Evolutionary conservation across 2,113 vertebrate genomes (phyloP).

Genomic region (Solea solea): DNA sequence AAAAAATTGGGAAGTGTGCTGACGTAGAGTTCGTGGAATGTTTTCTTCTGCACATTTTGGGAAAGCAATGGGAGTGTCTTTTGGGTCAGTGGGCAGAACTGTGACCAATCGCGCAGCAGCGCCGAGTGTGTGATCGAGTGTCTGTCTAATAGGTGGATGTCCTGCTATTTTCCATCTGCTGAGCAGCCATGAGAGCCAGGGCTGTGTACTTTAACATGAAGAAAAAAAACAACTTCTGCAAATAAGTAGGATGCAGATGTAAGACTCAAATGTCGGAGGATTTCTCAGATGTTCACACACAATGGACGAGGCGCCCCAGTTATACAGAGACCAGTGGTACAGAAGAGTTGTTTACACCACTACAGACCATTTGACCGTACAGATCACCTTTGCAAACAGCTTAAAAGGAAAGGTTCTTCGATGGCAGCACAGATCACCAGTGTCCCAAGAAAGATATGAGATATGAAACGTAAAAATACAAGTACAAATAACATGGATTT

Average conservation of each 20-base stretch:
- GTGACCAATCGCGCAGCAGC: conserved; percentile 11
- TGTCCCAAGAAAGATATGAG: not conserved
- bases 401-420: conserved; percentile 37
- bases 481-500: not conserved
- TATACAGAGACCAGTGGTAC: conserved; percentile 36
- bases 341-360: conserved; percentile 30
- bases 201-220: conserved; percentile 13
- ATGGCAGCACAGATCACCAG: conserved; percentile 4
- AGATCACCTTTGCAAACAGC: conserved; percentile 48
- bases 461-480: conserved; percentile 12
- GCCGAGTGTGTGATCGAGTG: conserved; percentile 2
- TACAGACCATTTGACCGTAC: conserved; percentile 18
- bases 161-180: conserved; percentile 4
- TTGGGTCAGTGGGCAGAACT: conserved; percentile 7
- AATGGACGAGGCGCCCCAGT: conserved; percentile 29
- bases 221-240: not conserved
- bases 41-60: conserved; percentile 38
- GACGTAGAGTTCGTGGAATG: conserved; percentile 65
- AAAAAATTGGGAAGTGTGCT: conserved; percentile 45
- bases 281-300: not conserved
- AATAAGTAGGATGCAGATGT: conserved; percentile 3
- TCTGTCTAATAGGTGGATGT: not conserved
- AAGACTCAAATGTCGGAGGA: not conserved
- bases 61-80: conserved; percentile 29
- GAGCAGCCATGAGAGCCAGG: conserved; percentile 21